Evolutionary conservation across 92 coral and sea anemone species (phyloP).

Genomic region (Phenganax subtilis): DNA sequence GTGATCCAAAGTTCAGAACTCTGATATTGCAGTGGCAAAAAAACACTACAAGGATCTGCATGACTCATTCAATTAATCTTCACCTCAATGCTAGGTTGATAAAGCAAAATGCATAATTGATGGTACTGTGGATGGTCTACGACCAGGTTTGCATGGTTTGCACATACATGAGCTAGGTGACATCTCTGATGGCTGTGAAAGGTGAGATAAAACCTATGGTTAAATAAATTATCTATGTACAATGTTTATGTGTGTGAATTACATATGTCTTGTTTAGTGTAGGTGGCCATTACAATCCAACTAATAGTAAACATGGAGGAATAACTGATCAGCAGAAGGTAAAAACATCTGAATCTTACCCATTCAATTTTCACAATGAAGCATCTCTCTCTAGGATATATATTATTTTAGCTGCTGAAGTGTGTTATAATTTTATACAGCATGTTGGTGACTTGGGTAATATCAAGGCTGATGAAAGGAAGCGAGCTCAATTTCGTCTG

Average conservation of each 20-base stretch:
- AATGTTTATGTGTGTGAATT: not conserved
- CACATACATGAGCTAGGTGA: constrained; percentile 94
- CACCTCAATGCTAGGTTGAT: constrained; percentile 53
- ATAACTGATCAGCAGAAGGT: constrained; percentile 75
- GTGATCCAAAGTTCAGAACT: not conserved
- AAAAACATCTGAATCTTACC: constrained; percentile 10
- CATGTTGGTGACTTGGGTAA: constrained; percentile 97
- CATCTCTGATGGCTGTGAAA: constrained; percentile 71
- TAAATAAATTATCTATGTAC: not conserved
- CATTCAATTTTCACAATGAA: not conserved
- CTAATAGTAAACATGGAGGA: constrained; percentile 65
- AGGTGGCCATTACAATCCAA: constrained; percentile 85
- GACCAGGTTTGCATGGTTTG: constrained; percentile 80
- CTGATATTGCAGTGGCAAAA: not conserved
- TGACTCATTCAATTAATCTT: not conserved
- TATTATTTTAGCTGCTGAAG: too few relatives aligned
- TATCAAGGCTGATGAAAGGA: constrained; percentile 60
- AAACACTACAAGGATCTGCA: not conserved
- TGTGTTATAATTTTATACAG: constrained; percentile 24
- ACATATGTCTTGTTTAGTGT: constrained; percentile 46
- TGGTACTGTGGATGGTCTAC: constrained; percentile 86
- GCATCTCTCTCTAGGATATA: not conserved
- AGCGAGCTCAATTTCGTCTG: constrained; percentile 75
- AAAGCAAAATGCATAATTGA: constrained; percentile 75
- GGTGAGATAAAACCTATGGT: constrained; percentile 43